Conservation (phyloP, 2,113 vertebrate species). For the Sebastes schlegelii region DNA sequence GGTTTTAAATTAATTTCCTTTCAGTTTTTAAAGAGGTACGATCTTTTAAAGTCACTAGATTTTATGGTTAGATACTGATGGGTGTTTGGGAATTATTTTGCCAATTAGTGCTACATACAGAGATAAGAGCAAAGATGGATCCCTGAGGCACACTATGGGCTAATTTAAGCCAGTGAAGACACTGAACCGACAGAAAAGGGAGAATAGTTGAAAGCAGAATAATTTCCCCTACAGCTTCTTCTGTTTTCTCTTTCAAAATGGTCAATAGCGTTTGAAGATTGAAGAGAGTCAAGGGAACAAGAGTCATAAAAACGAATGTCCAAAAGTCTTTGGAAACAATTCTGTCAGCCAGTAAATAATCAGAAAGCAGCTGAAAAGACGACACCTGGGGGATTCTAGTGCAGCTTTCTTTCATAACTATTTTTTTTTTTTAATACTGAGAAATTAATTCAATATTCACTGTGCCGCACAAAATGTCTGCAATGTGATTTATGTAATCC, state of each 20-base stretch:
- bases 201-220: conserved; percentile 31
- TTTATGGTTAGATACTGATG: conserved; percentile 27
- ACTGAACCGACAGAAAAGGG: conserved; percentile 19
- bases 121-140: conserved; percentile 46
- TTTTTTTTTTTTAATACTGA: not conserved
- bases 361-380: conserved; percentile 8
- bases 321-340: conserved; percentile 32
- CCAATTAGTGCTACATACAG: conserved; percentile 35
- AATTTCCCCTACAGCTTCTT: conserved; percentile 44
- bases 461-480: not conserved
- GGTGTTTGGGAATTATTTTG: conserved; percentile 36
- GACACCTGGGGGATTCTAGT: not conserved
- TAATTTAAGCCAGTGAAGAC: conserved; percentile 35
- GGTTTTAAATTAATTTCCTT: conserved; percentile 8
- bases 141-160: conserved; percentile 37
- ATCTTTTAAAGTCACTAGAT: conserved; percentile 16
- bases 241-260: conserved; percentile 22
- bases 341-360: conserved; percentile 24
- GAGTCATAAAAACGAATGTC: conserved; percentile 26
- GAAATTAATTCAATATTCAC: conserved; percentile 15
- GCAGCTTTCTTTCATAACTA: not conserved
- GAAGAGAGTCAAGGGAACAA: conserved; percentile 44
- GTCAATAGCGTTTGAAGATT: conserved; percentile 24
- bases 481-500: conserved; percentile 13
- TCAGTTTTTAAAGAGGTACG: not conserved